Evolutionary conservation across 1,140 invertebrate genomes (phyloP), one percentile per base, ranked within the genome.

Genomic region (Prorops nasuta): DNA sequence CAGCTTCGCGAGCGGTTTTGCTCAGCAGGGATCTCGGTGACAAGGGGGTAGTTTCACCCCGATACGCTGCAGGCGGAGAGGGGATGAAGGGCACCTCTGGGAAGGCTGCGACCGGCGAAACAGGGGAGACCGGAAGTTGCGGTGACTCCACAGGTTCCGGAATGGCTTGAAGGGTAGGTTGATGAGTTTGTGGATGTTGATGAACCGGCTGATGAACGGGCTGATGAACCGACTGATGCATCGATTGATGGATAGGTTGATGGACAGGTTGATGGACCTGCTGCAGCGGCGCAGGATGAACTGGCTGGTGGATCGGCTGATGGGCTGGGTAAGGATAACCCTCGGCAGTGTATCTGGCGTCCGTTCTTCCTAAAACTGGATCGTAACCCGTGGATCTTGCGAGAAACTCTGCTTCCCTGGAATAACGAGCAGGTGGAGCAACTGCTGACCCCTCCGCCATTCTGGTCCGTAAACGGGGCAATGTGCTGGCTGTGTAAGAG

Each of bases 311-410:
- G 28, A 69, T 52, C 32, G 64, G 66, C 22, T 68, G 67, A 38
- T 75, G 69, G 24, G 63, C 54, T 3, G 70, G 66, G 42, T 74
- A 83, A 0, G 88, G 88, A 70, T 91, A 91, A 1, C 89, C 88
- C 57, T 90, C 89, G 19, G 85, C 83, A 1, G 88, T 90, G 64
- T 90, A 89, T 49, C 89, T 81, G 12, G 89, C 82, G 58, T 88
- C 86, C 3, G 56, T 60, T 19, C 71, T 48, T 0, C 68, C 53
- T 35, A 71, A 42, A 12, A 67, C 63, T 0, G 60, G 62, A 17
- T 70, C 65, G 46, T 73, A 73, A 31, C 81, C 58, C n/a, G 40
- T 71, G 22, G 80, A 78, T 10, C 80, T 71, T 20, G 82, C 79
- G 9, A 86, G 69, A 57, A 86, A 86, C 66, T 88, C 85, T 2